These are phyloP conservation scores for Rhingia campestris DNA, from an alignment of 2,888 invertebrate species.

Conservation along the genomic window DNA sequence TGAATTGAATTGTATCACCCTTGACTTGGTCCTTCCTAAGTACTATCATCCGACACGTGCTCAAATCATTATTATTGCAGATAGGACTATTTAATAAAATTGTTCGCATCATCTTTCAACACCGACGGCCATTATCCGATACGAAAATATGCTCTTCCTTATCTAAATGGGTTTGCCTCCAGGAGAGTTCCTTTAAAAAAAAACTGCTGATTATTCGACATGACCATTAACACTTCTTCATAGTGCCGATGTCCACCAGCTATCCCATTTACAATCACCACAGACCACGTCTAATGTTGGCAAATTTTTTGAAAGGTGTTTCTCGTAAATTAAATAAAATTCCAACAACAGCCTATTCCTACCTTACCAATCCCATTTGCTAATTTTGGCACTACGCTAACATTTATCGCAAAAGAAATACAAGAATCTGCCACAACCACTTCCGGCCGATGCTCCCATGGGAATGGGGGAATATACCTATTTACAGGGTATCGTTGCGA, in stretches of 20 bases:
- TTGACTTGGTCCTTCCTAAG: no score
- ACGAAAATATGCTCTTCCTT: slow-evolving; percentile 58
- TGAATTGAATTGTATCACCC: no score
- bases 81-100: slow-evolving; percentile 47
- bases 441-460: slow-evolving; percentile 28
- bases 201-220: slow-evolving; percentile 26
- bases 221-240: slow-evolving; percentile 66
- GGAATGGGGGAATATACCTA: not conserved
- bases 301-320: slow-evolving; percentile 46
- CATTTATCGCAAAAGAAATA: not conserved
- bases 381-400: slow-evolving; percentile 43
- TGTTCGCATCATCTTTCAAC: slow-evolving; percentile 32
- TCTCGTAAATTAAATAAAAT: slow-evolving; percentile 71
- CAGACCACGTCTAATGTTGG: slow-evolving; percentile 46
- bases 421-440: slow-evolving; percentile 29
- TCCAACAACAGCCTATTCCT: slow-evolving; percentile 32
- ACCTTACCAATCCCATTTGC: slow-evolving; percentile 37
- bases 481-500: slow-evolving; percentile 24
- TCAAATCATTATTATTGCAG: slow-evolving; percentile 18
- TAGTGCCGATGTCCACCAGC: slow-evolving; percentile 51
- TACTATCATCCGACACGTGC: slow-evolving; percentile 19
- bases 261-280: slow-evolving; percentile 1
- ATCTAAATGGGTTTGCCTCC: slow-evolving; percentile 54
- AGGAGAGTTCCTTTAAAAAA: slow-evolving; percentile 21
- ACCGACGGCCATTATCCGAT: slow-evolving; percentile 38